phyloP scores from a whole-genome alignment of 2,113 vertebrate genomes.

The Mandrillus leucophaeus region DNA sequence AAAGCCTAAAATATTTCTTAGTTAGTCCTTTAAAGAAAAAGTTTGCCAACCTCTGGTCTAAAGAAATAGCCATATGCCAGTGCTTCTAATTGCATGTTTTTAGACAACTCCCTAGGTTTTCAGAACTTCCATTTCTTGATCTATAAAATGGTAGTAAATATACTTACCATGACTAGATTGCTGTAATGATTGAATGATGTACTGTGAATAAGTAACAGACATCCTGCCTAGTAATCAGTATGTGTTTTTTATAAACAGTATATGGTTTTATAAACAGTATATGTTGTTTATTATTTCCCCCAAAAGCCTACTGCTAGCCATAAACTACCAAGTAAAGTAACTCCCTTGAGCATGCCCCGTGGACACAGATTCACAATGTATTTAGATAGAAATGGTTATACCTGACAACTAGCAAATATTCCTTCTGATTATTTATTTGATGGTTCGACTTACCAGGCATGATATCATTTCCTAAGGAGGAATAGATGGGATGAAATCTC shows the following conservation, averaged over 20 bases:
- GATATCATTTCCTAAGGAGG: background rate
- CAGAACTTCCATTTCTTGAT: background rate
- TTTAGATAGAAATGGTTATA: conserved; percentile 8
- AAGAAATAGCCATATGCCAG: background rate
- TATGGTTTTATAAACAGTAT: background rate
- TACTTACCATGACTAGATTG: background rate
- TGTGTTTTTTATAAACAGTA: background rate
- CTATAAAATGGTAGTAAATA: background rate
- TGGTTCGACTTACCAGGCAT: background rate
- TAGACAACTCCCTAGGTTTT: background rate
- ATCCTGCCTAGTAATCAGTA: background rate
- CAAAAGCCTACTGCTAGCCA: background rate
- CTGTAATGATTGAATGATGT: background rate
- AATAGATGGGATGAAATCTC: background rate
- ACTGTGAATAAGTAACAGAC: background rate
- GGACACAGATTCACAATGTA: conserved; percentile 20
- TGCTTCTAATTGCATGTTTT: background rate
- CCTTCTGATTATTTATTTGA: conserved; percentile 44
- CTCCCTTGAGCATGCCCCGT: background rate
- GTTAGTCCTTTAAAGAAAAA: background rate
- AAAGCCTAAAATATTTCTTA: background rate
- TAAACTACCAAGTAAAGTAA: background rate
- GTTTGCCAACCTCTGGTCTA: background rate
- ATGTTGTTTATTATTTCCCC: background rate
- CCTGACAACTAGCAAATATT: conserved; percentile 33